Base-by-base conservation (phyloP, 2,113 vertebrate genomes). In the Takifugu bimaculatus region DNA sequence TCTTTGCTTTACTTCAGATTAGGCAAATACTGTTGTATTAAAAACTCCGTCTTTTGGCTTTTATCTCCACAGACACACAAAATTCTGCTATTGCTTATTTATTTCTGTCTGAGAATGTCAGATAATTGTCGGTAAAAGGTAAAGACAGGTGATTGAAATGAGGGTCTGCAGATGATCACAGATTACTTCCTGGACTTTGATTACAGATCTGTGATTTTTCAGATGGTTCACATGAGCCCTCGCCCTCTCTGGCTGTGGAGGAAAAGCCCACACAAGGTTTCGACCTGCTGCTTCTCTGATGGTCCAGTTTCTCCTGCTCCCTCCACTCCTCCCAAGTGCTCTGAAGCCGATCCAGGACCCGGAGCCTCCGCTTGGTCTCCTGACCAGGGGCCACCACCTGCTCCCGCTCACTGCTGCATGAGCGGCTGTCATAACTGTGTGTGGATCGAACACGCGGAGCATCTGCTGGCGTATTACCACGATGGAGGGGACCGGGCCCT, bases 391-490 rank as follows among this genome's bases (percentile, higher is more conserved):
- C 85, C 85, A 0, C 55, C 90, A 0, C 86, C 91, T 0, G 71
- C 93, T 0, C 96, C 96, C 28, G 90, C 91, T 0, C 90, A 92
- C 85, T 99, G 96, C 87, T 99, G 96, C 57, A 94, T 97, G 87
- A 95, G 93, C 0, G 96, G 96, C 60, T 99, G 96, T 52, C 93
- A 93, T 49, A 94, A 84, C 90, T 99, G 97, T 0, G 95, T 98
- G 12, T 98, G 96, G 97, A 84, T 98, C 1, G 88, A 80, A 0
- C 93, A 98, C 0, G 91, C 94, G 0, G 92, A 95, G 35, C 82
- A 85, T 48, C 91, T 98, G 75, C 81, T 95, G 64, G 64, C 29
- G 26, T 91, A 71, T 59, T 94, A 93, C 77, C 79, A 42, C 1
- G 93, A 96, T 0, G 93, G 93, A 0, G 93, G 92, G 0, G 76